Evolutionary conservation across 2,113 vertebrate species (phyloP).

Genomic region (Tachuris rubrigastra): DNA sequence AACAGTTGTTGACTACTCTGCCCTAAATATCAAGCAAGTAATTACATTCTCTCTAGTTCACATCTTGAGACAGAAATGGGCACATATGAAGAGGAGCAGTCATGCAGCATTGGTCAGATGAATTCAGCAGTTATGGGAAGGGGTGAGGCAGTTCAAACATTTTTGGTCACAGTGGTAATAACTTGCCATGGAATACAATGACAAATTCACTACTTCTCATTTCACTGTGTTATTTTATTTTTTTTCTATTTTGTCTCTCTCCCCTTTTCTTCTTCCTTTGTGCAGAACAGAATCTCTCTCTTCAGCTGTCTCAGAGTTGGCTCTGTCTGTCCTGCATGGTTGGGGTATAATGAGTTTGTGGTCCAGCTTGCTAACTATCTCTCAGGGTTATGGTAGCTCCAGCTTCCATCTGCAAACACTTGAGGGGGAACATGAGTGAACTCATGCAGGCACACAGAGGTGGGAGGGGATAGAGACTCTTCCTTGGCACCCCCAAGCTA

Average conservation of each 20-base stretch:
- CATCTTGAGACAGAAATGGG: neutral
- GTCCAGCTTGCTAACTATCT: neutral
- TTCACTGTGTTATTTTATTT: neutral
- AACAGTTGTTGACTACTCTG: neutral
- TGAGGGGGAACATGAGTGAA: neutral
- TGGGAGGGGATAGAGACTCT: neutral
- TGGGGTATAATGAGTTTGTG: neutral
- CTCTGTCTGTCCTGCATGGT: neutral
- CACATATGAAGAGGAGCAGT: neutral
- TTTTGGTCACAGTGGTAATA: neutral
- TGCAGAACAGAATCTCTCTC: neutral
- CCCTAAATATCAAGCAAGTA: neutral
- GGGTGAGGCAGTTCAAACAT: neutral
- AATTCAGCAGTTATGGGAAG: neutral
- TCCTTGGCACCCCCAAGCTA: neutral
- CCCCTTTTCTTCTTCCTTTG: neutral
- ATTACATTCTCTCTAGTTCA: neutral
- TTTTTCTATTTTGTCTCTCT: neutral
- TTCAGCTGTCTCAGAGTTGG: neutral
- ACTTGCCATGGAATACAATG: neutral
- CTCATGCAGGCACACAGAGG: neutral
- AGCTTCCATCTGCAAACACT: neutral
- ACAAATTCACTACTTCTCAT: neutral
- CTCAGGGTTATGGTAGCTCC: neutral
- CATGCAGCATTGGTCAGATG: neutral